Evolutionary conservation across 2,113 vertebrate species (phyloP).

Genomic region (Hassar affinis): DNA sequence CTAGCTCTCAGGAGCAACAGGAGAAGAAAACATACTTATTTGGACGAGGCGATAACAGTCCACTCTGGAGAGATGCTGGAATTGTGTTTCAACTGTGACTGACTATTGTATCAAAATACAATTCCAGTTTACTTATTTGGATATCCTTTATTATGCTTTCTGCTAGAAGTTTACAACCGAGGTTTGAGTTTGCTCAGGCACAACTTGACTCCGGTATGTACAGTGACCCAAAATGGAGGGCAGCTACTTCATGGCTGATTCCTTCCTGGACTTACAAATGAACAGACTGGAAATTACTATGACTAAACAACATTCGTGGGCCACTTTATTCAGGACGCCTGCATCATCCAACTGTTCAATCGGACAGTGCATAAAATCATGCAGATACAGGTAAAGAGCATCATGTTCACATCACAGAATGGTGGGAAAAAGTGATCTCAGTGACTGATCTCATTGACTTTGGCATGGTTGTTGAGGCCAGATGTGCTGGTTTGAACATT

Average conservation of each 20-base stretch:
- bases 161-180: slow-evolving; percentile 49
- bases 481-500: neutral
- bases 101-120: slow-evolving; percentile 45
- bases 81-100: slow-evolving; percentile 44
- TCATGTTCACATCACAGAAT: neutral
- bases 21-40: slow-evolving; percentile 20
- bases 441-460: neutral
- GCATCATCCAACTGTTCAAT: neutral
- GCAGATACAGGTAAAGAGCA: neutral
- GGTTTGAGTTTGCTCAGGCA: slow-evolving; percentile 11
- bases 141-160: slow-evolving; percentile 57
- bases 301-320: neutral
- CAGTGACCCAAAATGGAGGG: slow-evolving; percentile 41
- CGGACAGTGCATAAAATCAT: neutral
- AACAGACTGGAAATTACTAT: neutral
- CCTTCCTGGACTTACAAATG: neutral
- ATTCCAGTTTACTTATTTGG: slow-evolving; percentile 16
- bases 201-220: slow-evolving; percentile 31
- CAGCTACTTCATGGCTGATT: slow-evolving; percentile 1
- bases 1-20: neutral
- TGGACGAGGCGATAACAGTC: slow-evolving; percentile 17
- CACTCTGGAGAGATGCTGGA: slow-evolving; percentile 14
- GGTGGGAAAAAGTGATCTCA: neutral
- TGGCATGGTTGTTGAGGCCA: neutral
- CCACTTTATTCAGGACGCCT: slow-evolving; percentile 4